Conservation (phyloP, 2,113 vertebrate genomes). For the Edolisoma coerulescens region DNA sequence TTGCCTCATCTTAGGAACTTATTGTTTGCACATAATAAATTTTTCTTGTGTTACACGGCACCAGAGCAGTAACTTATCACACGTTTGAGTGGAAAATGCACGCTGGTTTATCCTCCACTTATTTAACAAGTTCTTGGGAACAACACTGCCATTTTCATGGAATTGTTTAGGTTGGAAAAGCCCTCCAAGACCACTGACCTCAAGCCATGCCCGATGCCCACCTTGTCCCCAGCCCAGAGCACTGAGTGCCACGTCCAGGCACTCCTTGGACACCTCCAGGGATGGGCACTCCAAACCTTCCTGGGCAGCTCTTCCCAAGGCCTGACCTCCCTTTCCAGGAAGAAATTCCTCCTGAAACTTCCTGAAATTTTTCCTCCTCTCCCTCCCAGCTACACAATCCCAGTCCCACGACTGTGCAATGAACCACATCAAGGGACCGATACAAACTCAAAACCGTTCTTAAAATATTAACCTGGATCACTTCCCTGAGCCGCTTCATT, state of each 20-base stretch:
- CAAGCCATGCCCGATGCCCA: background rate
- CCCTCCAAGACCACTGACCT: rapidly evolving
- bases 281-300: background rate
- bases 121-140: background rate
- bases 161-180: rapidly evolving
- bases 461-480: background rate
- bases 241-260: background rate
- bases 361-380: background rate
- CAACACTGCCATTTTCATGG: background rate
- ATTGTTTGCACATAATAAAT: rapidly evolving
- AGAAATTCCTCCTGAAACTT: background rate
- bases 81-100: background rate
- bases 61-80: background rate
- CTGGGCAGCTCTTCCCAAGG: rapidly evolving
- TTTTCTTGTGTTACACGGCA: too few species aligned
- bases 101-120: background rate
- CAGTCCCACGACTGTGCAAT: background rate
- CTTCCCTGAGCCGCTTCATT: background rate
- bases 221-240: background rate
- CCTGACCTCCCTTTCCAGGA: rapidly evolving
- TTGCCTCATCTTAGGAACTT: background rate
- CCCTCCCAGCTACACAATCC: background rate
- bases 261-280: background rate
- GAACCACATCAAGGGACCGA: background rate
- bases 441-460: background rate